Conservation (phyloP, 37 sponge, comb jelly and placozoan genomes). For the Aplysina aerophoba region DNA sequence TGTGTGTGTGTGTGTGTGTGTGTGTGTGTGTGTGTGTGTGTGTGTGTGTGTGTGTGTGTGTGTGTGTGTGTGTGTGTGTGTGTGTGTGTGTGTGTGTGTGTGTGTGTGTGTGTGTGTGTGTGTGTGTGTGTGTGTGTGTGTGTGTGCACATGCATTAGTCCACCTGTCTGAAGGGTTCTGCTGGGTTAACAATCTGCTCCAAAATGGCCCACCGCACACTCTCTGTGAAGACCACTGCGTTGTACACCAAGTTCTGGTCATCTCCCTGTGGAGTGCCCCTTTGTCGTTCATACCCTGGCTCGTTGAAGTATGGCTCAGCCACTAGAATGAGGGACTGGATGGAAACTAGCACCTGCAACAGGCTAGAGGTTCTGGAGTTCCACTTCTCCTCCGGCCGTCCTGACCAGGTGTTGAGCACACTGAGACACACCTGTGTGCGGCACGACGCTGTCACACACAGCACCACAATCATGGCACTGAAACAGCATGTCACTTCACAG, state of each 20-base stretch:
- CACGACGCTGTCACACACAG: no score
- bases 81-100: constrained; percentile 44
- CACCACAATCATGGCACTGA: no score
- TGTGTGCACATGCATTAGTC: background rate
- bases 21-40: background rate
- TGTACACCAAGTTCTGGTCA: constrained; percentile 80
- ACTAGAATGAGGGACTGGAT: constrained; percentile 97
- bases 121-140: constrained; percentile 32
- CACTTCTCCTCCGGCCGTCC: constrained; percentile 95
- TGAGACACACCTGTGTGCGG: constrained; percentile 92
- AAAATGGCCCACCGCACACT: constrained; percentile 92
- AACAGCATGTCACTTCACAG: no score
- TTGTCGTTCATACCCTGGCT: constrained; percentile 95
- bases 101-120: constrained; percentile 50
- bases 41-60: background rate
- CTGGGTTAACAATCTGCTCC: constrained; percentile 80
- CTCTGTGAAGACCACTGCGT: constrained; percentile 68
- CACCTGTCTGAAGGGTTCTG: constrained; percentile 87
- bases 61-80: background rate
- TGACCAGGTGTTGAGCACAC: constrained; percentile 93
- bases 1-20: constrained; percentile 48
- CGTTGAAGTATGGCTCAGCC: constrained; percentile 95
- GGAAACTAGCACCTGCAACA: constrained; percentile 94
- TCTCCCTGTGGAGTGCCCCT: constrained; percentile 79
- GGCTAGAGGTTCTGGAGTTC: constrained; percentile 82